phyloP scores from a whole-genome alignment of 2,888 invertebrate species.

The Ophion slaviceki region DNA sequence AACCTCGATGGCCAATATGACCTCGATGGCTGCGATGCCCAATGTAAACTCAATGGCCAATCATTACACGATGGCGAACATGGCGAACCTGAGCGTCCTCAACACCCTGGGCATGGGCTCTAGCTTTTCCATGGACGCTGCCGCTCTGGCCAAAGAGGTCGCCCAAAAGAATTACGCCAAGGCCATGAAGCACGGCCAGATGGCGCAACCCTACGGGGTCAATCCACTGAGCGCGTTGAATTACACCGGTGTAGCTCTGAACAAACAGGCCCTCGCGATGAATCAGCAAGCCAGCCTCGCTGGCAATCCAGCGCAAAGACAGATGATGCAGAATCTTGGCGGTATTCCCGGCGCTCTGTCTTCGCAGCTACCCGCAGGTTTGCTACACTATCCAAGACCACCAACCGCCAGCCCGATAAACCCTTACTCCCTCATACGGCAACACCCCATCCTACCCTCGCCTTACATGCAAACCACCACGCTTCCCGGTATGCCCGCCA shows the following conservation, averaged over 20 bases:
- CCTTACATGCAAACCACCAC: conserved; percentile 78
- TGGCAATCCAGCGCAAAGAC: conserved; percentile 74
- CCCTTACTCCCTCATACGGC: conserved; percentile 84
- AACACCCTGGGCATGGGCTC: conserved; percentile 72
- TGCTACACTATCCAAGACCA: conserved; percentile 80
- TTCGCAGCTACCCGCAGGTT: conserved; percentile 80
- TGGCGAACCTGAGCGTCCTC: conserved; percentile 78
- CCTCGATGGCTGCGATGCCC: conserved; percentile 69
- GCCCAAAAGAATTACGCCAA: conserved; percentile 93
- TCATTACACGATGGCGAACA: conserved; percentile 77
- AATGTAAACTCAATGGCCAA: conserved; percentile 73
- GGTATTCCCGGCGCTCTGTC: conserved; percentile 74
- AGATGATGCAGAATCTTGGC: conserved; percentile 70
- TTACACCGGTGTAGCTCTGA: conserved; percentile 89
- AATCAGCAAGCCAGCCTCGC: conserved; percentile 74
- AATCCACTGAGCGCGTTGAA: conserved; percentile 87
- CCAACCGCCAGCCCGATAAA: conserved; percentile 82
- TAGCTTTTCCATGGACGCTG: conserved; percentile 84
- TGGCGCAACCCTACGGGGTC: conserved; percentile 77
- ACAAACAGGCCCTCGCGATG: conserved; percentile 85
- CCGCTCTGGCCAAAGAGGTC: conserved; percentile 90
- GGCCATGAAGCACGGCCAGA: conserved; percentile 87
- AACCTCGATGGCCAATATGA: conserved; percentile 69
- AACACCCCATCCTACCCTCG: conserved; percentile 78
- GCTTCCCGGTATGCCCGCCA: conserved; percentile 73